A percentile compares a stretch with the other conserved stretches of the same genome.
Conservation (phyloP, 2,888 invertebrate genomes). For the Hyposoter dolosus region DNA sequence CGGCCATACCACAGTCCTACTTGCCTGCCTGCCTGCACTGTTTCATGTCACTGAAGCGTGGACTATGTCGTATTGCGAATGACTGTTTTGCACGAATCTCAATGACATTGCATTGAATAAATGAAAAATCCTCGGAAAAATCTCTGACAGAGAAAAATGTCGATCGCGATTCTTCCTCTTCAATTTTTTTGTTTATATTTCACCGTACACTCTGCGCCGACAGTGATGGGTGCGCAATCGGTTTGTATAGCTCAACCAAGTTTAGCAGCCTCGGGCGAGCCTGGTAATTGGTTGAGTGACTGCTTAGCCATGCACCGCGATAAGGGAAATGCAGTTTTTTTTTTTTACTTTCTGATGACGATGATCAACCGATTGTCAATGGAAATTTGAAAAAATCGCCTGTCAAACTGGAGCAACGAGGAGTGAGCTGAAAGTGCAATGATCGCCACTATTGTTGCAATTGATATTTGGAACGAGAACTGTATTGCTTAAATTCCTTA, state of each 20-base stretch:
- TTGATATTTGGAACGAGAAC: not conserved
- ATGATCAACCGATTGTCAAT: not conserved
- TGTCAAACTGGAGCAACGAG: not conserved
- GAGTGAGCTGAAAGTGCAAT: not conserved
- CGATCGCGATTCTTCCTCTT: not conserved
- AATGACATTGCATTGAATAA: conserved; percentile 56
- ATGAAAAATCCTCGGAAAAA: conserved; percentile 52
- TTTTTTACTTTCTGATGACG: not conserved
- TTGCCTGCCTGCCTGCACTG: conserved; percentile 44
- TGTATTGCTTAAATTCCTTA: not conserved
- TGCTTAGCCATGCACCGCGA: not conserved
- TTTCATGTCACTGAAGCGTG: conserved; percentile 56
- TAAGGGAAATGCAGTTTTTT: not conserved
- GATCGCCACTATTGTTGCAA: not conserved
- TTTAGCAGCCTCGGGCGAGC: not conserved
- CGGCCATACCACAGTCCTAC: conserved; percentile 2
- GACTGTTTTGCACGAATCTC: conserved; percentile 49
- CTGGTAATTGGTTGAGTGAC: not conserved
- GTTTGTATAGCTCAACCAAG: not conserved
- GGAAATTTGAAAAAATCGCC: not conserved
- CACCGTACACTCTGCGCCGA: not conserved
- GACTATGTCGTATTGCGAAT: conserved; percentile 43
- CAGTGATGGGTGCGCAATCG: not conserved
- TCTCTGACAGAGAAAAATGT: conserved; percentile 4
- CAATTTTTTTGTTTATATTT: not conserved